A percentile compares a stretch with the other conserved stretches of the same genome.
These are phyloP conservation scores for Scortum barcoo DNA, from an alignment of 2,113 vertebrate genomes.

Conservation along the genomic window DNA sequence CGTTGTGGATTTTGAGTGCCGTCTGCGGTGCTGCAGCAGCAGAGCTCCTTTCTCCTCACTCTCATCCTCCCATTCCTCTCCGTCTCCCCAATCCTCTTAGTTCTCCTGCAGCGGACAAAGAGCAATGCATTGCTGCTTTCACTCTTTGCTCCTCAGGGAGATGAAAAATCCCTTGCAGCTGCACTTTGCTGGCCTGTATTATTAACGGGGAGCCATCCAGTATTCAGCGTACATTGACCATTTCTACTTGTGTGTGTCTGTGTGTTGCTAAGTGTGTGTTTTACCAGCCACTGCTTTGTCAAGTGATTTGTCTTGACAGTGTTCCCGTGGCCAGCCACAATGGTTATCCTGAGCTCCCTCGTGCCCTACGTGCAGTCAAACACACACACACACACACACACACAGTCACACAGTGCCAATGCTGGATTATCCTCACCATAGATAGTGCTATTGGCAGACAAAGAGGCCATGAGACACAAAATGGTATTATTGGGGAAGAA, in stretches of 20 bases:
- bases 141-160: slow-evolving; percentile 68
- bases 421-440: slow-evolving; percentile 61
- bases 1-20: slow-evolving; percentile 56
- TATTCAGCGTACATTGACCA: slow-evolving; percentile 57
- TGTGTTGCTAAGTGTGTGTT: slow-evolving; percentile 45
- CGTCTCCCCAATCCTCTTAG: slow-evolving; percentile 73
- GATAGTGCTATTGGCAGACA: slow-evolving; percentile 56
- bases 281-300: slow-evolving; percentile 62
- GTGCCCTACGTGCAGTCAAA: slow-evolving; percentile 26
- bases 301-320: slow-evolving; percentile 72
- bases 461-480: slow-evolving; percentile 51
- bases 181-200: slow-evolving; percentile 77
- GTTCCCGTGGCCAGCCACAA: slow-evolving; percentile 49
- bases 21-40: slow-evolving; percentile 55
- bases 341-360: slow-evolving; percentile 53
- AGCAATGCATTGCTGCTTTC: slow-evolving; percentile 71
- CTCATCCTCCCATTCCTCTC: slow-evolving; percentile 55
- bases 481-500: slow-evolving; percentile 52
- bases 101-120: slow-evolving; percentile 74
- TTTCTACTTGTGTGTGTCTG: slow-evolving; percentile 29
- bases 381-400: slow-evolving; percentile 15
- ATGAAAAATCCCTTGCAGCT: slow-evolving; percentile 76
- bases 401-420: slow-evolving; percentile 33
- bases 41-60: slow-evolving; percentile 43
- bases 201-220: slow-evolving; percentile 64